Base-by-base conservation (phyloP, 2,797 vertebrate genomes). In the Anisognathus igniventris region DNA sequence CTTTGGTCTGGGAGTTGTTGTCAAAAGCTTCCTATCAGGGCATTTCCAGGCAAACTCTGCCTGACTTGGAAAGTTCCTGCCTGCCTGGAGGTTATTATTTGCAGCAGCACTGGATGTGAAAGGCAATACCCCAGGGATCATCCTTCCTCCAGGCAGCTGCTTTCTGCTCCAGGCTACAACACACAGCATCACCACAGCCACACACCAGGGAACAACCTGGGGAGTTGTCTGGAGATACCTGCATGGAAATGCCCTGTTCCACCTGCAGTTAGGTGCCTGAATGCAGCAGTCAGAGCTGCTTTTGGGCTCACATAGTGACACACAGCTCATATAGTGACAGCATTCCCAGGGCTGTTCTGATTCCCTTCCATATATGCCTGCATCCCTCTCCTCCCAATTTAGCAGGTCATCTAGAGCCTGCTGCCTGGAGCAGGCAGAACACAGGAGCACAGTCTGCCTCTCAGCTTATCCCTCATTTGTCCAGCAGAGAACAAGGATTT, bases 281-380 rank as follows among this genome's bases (percentile, higher is more conserved):
- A 37, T 42, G 53, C 57, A 65, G 31, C 54, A 88, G 39, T 24
- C 39, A 72, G 54, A 51, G 33, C 35, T 84, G 65, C 57, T 50
- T 56, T 70, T n/a, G 47, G 61, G 35, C 42, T 76, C 66, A 42
- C 33, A 33, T 0, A 30, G 28, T 0, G 1, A 67, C 62, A 50
- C 31, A 51, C 42, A 73, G 42, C 27, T 81, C 22, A 6, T 4
- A 6, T 0, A 56, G n/a, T 1, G 5, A 25, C 14, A 47, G 51
- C 3, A 3, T n/a, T 53, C 53, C 8, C 0, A 0, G 37, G 51
- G 20, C 35, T 31, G 22, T 23, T 77, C 57, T 47, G 50, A 40
- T 27, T 64, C 50, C 23, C 28, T 50, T 5, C 0, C 37, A 4
- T 1, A 1, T 9, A 4, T 40, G 3, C 24, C 42, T 53, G 9